These are phyloP conservation scores for Sinohyriopsis cumingii DNA, from an alignment of 2,888 invertebrate species.

Conservation along the genomic window DNA sequence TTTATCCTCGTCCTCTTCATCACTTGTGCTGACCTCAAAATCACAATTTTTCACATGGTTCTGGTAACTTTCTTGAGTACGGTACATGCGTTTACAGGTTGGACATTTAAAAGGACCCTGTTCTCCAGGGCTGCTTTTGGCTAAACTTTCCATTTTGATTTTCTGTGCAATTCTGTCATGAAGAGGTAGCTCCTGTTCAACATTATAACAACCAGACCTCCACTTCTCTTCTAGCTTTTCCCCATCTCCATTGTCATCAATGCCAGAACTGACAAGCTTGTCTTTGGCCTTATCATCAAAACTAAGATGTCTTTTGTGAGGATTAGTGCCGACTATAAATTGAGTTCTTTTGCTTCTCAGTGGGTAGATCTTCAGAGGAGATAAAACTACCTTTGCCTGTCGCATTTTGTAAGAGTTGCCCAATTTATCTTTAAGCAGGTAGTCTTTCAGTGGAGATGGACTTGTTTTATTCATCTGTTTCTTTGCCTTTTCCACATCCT, in stretches of 20 bases:
- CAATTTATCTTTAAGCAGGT: too few relatives aligned
- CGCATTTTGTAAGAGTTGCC: background rate
- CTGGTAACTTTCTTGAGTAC: constrained; percentile 70
- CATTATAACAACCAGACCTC: background rate
- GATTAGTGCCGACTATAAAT: background rate
- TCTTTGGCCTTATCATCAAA: background rate
- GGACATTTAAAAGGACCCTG: constrained; percentile 84
- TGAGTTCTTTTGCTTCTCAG: constrained; percentile 25
- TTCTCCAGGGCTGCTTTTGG: constrained; percentile 64
- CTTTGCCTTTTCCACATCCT: constrained; percentile 27
- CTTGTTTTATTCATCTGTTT: constrained; percentile 9
- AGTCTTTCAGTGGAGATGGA: background rate
- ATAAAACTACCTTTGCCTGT: constrained; percentile 4
- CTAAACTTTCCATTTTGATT: constrained; percentile 69
- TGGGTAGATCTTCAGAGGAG: constrained; percentile 46
- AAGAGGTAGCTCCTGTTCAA: constrained; percentile 44
- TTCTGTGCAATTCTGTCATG: constrained; percentile 74
- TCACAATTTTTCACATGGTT: constrained; percentile 69
- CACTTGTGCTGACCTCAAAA: constrained; percentile 71
- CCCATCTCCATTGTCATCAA: background rate
- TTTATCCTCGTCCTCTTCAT: constrained; percentile 64
- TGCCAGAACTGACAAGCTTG: background rate
- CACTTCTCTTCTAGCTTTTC: background rate
- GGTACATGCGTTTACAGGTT: constrained; percentile 82
- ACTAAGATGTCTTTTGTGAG: background rate